phyloP scores from a whole-genome alignment of 1,140 invertebrate genomes.

The Diabrotica virgifera region DNA sequence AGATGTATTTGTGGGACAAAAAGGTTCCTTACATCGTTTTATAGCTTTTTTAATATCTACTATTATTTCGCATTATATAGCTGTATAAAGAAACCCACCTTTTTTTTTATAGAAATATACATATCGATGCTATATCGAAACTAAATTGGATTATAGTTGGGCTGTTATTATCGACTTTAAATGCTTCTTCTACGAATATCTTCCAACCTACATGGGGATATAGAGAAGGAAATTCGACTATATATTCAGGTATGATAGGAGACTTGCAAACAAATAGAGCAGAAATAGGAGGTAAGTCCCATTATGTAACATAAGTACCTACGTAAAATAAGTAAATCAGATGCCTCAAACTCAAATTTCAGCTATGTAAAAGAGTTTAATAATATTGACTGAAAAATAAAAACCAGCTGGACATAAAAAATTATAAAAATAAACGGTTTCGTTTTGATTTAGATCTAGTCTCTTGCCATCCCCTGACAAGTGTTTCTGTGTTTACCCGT shows the following conservation, averaged over 20 bases:
- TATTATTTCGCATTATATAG: background rate
- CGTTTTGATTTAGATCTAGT: no score
- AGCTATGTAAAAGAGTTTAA: no score
- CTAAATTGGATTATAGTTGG: constrained; percentile 55
- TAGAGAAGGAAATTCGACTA: constrained; percentile 26
- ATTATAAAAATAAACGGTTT: no score
- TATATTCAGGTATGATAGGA: constrained; percentile 61
- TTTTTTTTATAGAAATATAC: constrained; percentile 46
- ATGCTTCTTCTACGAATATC: constrained; percentile 49
- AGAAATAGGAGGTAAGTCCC: constrained; percentile 56
- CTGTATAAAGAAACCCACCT: background rate
- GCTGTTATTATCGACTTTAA: constrained; percentile 53
- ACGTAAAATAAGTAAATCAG: background rate
- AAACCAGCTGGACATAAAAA: no score
- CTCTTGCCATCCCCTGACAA: no score
- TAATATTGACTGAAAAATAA: no score
- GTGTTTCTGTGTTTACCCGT: no score
- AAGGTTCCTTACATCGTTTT: background rate
- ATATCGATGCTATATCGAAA: constrained; percentile 59
- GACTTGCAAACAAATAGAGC: constrained; percentile 54
- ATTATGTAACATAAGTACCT: background rate
- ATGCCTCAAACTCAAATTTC: background rate
- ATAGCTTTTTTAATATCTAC: background rate
- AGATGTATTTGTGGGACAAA: background rate
- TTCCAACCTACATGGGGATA: constrained; percentile 52